phyloP scores from a whole-genome alignment of 2,888 invertebrate species.

The Tethea ocularis region DNA sequence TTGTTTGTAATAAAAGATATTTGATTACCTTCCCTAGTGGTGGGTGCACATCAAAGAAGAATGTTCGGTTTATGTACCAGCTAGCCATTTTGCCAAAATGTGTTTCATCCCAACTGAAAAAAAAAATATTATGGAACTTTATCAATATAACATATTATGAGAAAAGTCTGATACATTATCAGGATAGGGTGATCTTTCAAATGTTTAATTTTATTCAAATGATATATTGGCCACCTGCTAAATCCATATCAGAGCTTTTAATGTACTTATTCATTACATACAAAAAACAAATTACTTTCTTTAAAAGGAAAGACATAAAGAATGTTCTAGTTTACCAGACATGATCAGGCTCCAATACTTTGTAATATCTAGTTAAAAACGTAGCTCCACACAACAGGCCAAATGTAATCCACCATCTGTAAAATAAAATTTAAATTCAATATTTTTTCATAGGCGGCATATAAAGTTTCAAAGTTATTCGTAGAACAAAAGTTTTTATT shows the following conservation, averaged over 20 bases:
- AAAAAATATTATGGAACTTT: too few relatives aligned
- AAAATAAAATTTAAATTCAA: constrained; percentile 19
- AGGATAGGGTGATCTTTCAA: too few relatives aligned
- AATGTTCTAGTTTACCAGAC: constrained; percentile 89
- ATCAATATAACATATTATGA: background rate
- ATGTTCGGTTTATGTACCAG: constrained; percentile 98
- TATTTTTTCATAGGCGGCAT: background rate
- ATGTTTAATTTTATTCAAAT: too few relatives aligned
- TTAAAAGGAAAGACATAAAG: constrained; percentile 7
- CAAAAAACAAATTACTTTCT: background rate
- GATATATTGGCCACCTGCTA: too few relatives aligned
- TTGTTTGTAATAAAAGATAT: background rate
- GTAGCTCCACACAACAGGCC: constrained; percentile 86
- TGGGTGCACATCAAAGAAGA: constrained; percentile 99
- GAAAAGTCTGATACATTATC: too few relatives aligned
- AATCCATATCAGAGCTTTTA: background rate
- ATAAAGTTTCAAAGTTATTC: constrained; percentile 1
- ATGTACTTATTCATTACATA: background rate
- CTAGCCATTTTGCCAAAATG: constrained; percentile 99
- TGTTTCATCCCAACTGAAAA: constrained; percentile 97
- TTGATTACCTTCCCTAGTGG: constrained; percentile 94
- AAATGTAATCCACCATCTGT: constrained; percentile 87
- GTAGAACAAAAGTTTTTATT: constrained; percentile 3
- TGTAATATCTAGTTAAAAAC: constrained; percentile 91
- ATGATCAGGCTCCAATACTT: constrained; percentile 96